Conservation (phyloP, 2,113 vertebrate species). For the Pleuronectes platessa region DNA sequence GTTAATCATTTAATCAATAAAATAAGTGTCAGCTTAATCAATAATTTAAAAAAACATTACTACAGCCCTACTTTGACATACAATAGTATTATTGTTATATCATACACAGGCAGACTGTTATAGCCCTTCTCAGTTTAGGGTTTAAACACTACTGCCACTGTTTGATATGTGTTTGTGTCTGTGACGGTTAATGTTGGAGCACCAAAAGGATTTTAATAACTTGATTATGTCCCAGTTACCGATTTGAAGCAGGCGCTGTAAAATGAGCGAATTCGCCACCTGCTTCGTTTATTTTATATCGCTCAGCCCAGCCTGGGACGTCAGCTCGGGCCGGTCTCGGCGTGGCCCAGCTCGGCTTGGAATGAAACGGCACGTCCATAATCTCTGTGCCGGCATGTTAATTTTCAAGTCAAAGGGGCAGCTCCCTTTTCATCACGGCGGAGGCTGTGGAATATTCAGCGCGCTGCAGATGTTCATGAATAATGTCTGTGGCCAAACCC, state of each 20-base stretch:
- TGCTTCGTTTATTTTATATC: conserved; percentile 37
- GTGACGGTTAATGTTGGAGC: conserved; percentile 12
- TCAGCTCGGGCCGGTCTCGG: conserved; percentile 51
- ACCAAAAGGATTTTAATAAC: conserved; percentile 32
- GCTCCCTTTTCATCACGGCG: conserved; percentile 87
- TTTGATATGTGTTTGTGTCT: conserved; percentile 22
- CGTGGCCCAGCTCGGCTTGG: conserved; percentile 65
- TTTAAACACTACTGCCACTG: background rate
- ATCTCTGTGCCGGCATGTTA: conserved; percentile 90
- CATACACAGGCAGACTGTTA: background rate
- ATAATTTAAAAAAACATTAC: background rate
- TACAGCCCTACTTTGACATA: background rate
- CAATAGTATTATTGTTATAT: too few relatives aligned
- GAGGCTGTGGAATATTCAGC: conserved; percentile 90
- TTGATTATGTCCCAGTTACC: conserved; percentile 30
- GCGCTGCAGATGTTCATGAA: conserved; percentile 99
- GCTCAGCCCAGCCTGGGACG: conserved; percentile 53
- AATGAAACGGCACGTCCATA: conserved; percentile 73
- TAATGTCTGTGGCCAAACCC: conserved; percentile 97
- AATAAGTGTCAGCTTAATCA: background rate
- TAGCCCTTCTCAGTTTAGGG: background rate
- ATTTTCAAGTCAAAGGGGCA: conserved; percentile 92
- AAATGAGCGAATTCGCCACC: conserved; percentile 48
- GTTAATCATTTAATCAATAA: background rate
- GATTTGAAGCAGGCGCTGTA: conserved; percentile 21